These are phyloP conservation scores for Mamestra configurata DNA, from an alignment of 1,140 invertebrate genomes.

Conservation along the genomic window DNA sequence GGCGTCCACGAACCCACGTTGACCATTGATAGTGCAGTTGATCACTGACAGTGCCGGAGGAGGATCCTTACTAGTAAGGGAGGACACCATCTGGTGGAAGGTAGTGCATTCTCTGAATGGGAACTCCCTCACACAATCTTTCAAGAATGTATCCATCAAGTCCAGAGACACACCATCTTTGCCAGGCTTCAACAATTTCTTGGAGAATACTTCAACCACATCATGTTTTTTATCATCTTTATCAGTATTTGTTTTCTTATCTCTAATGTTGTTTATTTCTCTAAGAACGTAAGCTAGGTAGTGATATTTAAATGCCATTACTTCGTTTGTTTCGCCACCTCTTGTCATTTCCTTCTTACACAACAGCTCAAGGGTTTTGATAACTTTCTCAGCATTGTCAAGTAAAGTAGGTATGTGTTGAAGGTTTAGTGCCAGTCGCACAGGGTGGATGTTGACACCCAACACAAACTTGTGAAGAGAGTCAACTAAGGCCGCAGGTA, in stretches of 20 bases:
- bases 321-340: constrained; percentile 95
- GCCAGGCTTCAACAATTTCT: constrained; percentile 93
- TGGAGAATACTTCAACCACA: constrained; percentile 91
- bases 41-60: constrained; percentile 92
- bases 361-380: constrained; percentile 95
- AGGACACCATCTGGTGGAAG: constrained; percentile 94
- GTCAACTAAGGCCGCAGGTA: constrained; percentile 92
- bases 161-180: constrained; percentile 93
- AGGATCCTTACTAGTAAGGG: constrained; percentile 91
- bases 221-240: constrained; percentile 90
- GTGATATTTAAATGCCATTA: constrained; percentile 97
- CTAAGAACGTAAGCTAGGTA: constrained; percentile 93
- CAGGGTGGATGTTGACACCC: constrained; percentile 96
- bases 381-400: constrained; percentile 93
- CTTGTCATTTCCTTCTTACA: constrained; percentile 96
- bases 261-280: constrained; percentile 91
- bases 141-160: constrained; percentile 94
- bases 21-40: constrained; percentile 96
- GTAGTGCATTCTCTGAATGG: constrained; percentile 95
- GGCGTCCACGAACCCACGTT: constrained; percentile 92
- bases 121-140: constrained; percentile 95
- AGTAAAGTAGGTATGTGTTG: constrained; percentile 92
- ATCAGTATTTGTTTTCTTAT: constrained; percentile 89
- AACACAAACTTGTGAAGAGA: constrained; percentile 96
- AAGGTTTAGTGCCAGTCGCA: constrained; percentile 94